These are phyloP conservation scores for Sinonovacula constricta DNA, from an alignment of 1,140 invertebrate genomes.

Conservation along the genomic window DNA sequence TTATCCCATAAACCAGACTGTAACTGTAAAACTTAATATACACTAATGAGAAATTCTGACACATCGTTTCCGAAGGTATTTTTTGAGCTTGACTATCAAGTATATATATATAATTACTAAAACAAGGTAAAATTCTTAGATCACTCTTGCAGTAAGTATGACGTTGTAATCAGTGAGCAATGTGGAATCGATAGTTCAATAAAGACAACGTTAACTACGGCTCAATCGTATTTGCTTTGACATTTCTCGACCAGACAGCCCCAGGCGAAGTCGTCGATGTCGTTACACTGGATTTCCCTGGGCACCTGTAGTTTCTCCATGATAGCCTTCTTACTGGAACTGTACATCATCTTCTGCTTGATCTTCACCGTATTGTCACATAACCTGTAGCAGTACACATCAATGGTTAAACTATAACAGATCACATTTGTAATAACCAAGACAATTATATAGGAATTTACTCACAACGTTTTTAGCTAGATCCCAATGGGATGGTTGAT, in stretches of 20 bases:
- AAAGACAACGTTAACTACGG: no score
- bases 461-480: neutral
- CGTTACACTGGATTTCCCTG: conserved; percentile 92
- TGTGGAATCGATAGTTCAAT: no score
- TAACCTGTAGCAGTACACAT: conserved; percentile 81
- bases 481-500: neutral
- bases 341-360: conserved; percentile 99
- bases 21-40: no score
- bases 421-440: neutral
- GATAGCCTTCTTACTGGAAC: conserved; percentile 96
- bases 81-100: no score
- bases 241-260: conserved; percentile 62
- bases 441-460: no score
- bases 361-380: conserved; percentile 95
- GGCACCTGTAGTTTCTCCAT: conserved; percentile 97
- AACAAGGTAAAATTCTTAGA: no score
- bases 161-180: no score
- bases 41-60: no score
- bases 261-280: conserved; percentile 74
- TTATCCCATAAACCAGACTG: no score
- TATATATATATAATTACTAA: no score
- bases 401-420: neutral
- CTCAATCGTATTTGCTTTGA: conserved; percentile 61
- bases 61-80: no score
- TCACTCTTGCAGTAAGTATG: no score